Evolutionary conservation across 2,888 invertebrate genomes (phyloP), one percentile per base, ranked within the genome.

Genomic region (Volucella bombylans): DNA sequence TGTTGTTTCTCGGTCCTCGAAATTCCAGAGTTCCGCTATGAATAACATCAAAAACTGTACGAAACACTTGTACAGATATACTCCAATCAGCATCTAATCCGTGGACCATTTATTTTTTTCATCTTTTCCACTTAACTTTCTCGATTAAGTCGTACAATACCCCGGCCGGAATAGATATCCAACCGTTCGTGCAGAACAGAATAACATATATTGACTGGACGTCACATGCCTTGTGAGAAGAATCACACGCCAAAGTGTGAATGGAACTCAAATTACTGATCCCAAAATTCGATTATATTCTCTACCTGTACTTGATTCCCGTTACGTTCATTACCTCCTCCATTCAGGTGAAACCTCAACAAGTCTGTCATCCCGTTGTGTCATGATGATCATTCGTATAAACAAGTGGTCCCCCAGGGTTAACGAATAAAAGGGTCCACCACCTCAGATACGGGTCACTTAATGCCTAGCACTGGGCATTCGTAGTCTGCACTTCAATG

Each of bases 221-320:
- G 50, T 15, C 31, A 81, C 62, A 69, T 83, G 14, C 50, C 23
- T 18, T 52, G 18, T 6, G 6, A 31, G 41, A 68, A 49, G 49
- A 67, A 69, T 38, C 73, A 69, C 79, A 79, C 18, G 59, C 38
- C 74, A 71, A 80, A 61, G 83, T 83, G 83, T 83, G 74, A 80
- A 83, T 62, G 41, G 50, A 49, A 55, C 65, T 74, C 67, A 83
- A 80, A 74, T 80, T 71, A 80, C 65, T 61, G 71, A 71, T 71
- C 59, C 49, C 65, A 55, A 55, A 62, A 50, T 71, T 80, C 80
- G 80, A 80, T 80, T 83, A 74, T 55, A 64, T 69, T 83, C 45
- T 52, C 69, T 31, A 61, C 54, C 43, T 57, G 71, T 71, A 71
- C 71, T 79, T 52, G 45, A 18, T 61, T 71, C 65, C 74, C 74